Base-by-base conservation (phyloP, 2,113 vertebrate genomes). In the Haemorhous mexicanus region DNA sequence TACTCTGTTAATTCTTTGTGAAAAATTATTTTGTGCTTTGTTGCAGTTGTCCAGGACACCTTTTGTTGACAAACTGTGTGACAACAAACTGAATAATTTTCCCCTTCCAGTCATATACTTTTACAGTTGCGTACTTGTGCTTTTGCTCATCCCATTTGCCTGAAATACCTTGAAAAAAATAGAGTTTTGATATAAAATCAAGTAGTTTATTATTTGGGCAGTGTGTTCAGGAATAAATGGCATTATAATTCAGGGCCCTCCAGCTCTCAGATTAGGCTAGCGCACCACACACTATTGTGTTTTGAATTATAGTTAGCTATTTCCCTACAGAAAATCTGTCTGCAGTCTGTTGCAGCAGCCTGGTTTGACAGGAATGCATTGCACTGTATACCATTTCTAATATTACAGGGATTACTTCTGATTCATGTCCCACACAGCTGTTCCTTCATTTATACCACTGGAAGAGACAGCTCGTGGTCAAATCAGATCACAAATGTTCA, bases 351-450 rank as follows among this genome's bases (percentile, higher is more conserved):
- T 94, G 72, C 61, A 89, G 95, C 86, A 96, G 92, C 52, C 89
- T 94, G 86, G 41, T 92, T 94, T 75, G 84, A 91, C 90, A 92
- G 74, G 84, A 97, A 80, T 35, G 17, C 35, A 35, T 69, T 86
- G 52, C 55, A 30, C 66, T 70, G 47, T 78, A 66, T 76, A 94
- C 68, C 44, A 87, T 92, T 94, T 97, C 94, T 96, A 77, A 87
- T 97, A 76, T 94, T 95, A 88, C 67, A 78, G 79, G 94, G 91
- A 93, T 97, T 96, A 92, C 35, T 91, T 92, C 73, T 94, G 76
- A 94, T 97, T 97, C 96, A 89, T 90, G 77, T 95, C 97, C 75
- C 93, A 63, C 69, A 90, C 97, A 97, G 92, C 96, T 97, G 96
- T 94, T 97, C 44, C 46, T 91, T 96, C 91, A 69, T 96, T 98